phyloP scores from a whole-genome alignment of 2,888 invertebrate genomes.

The Idaea dimidiata region DNA sequence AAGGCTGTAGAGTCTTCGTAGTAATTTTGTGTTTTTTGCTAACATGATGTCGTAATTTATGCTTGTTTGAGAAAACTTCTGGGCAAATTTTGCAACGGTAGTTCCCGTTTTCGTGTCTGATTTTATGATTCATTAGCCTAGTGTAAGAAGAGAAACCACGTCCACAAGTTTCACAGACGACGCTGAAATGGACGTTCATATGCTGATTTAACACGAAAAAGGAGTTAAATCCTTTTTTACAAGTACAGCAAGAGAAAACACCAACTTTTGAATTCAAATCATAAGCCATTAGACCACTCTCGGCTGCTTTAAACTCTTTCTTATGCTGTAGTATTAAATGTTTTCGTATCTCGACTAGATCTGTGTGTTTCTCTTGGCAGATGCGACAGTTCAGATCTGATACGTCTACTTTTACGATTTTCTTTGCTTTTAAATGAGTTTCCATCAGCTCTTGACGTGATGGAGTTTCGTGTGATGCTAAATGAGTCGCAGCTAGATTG shows the following conservation, averaged over 20 bases:
- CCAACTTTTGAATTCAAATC: constrained; percentile 55
- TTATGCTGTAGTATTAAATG: constrained; percentile 57
- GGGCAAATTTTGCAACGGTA: constrained; percentile 66
- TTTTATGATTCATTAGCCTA: constrained; percentile 61
- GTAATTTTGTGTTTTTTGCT: constrained; percentile 65
- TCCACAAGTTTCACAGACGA: constrained; percentile 72
- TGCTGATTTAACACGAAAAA: constrained; percentile 69
- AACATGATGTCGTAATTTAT: constrained; percentile 64
- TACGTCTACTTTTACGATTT: constrained; percentile 72
- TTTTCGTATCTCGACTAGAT: constrained; percentile 61
- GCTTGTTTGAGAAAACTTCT: constrained; percentile 61
- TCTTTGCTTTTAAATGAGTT: constrained; percentile 66
- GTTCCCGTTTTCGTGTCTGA: constrained; percentile 65
- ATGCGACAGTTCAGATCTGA: constrained; percentile 63
- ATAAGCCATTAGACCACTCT: constrained; percentile 70
- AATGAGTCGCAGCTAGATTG: constrained; percentile 57
- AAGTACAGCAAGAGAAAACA: constrained; percentile 61
- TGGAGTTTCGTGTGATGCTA: constrained; percentile 48
- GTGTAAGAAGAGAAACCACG: constrained; percentile 71
- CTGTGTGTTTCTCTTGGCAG: constrained; percentile 62
- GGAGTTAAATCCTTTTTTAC: constrained; percentile 63
- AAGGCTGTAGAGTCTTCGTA: constrained; percentile 60
- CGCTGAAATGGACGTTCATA: constrained; percentile 72
- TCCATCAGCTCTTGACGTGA: constrained; percentile 55
- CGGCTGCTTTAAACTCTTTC: constrained; percentile 68